phyloP scores from a whole-genome alignment of 2,888 invertebrate genomes.

The Pollenia labialis region DNA sequence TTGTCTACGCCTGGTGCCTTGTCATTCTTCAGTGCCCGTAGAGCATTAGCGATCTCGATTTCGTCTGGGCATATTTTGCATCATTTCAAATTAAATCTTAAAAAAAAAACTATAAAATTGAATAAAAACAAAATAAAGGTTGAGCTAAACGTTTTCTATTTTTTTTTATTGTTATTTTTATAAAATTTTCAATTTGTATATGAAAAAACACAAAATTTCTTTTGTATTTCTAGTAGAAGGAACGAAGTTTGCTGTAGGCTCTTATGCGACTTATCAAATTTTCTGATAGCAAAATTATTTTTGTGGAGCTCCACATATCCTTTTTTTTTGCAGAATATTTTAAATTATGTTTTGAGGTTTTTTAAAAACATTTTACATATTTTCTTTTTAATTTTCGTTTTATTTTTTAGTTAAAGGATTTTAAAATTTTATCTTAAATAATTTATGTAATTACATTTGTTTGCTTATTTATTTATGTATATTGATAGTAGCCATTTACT shows the following conservation, averaged over 20 bases:
- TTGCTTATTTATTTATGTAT: conserved; percentile 4
- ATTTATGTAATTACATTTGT: conserved; percentile 2
- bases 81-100: no score
- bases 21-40: no score
- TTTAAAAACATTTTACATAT: neutral
- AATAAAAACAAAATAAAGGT: no score
- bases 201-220: neutral
- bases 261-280: neutral
- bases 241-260: neutral
- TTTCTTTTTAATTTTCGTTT: neutral
- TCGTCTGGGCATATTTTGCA: no score
- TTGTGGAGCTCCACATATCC: neutral
- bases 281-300: neutral
- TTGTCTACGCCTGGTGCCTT: no score
- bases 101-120: no score
- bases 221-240: neutral
- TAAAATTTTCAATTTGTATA: no score
- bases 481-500: conserved; percentile 32
- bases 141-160: no score
- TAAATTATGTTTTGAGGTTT: neutral
- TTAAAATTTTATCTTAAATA: neutral
- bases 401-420: neutral
- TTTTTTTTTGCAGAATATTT: neutral
- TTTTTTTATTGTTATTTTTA: no score
- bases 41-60: no score